Conservation (phyloP, 2,888 invertebrate genomes). For the Drosophila rellima region DNA sequence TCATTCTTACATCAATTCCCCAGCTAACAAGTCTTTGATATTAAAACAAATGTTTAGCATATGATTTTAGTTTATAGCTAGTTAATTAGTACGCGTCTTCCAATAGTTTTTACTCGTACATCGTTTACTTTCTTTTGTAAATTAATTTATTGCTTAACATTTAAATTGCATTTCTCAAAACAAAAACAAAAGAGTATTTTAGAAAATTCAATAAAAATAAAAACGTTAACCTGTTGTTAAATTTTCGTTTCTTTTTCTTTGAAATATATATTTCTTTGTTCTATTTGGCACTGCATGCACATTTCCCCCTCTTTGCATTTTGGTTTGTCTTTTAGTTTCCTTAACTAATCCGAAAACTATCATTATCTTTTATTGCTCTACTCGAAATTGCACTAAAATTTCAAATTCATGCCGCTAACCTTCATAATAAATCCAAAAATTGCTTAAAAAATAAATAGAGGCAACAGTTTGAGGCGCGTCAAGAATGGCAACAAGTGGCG, state of each 20-base stretch:
- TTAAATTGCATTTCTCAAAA: constrained; percentile 40
- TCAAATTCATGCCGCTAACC: constrained; percentile 67
- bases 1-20: constrained; percentile 27
- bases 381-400: constrained; percentile 60
- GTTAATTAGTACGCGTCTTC: constrained; percentile 35
- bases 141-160: constrained; percentile 53
- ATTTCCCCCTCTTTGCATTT: constrained; percentile 23
- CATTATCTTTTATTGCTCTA: constrained; percentile 45
- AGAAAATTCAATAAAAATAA: constrained; percentile 19
- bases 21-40: constrained; percentile 20
- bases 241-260: constrained; percentile 51
- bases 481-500: constrained; percentile 89
- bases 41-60: constrained; percentile 39
- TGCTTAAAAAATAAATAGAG: constrained; percentile 74
- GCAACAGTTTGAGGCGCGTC: constrained; percentile 88
- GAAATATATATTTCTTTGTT: constrained; percentile 41
- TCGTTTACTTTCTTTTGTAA: constrained; percentile 45
- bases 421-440: constrained; percentile 47
- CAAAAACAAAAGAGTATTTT: constrained; percentile 13
- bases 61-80: constrained; percentile 25
- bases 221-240: constrained; percentile 15
- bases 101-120: constrained; percentile 4
- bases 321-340: constrained; percentile 32
- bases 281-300: constrained; percentile 46
- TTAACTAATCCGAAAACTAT: constrained; percentile 52